Evolutionary conservation across 2,113 vertebrate genomes (phyloP), one percentile per base, ranked within the genome.

Genomic region (Sylvietta virens): DNA sequence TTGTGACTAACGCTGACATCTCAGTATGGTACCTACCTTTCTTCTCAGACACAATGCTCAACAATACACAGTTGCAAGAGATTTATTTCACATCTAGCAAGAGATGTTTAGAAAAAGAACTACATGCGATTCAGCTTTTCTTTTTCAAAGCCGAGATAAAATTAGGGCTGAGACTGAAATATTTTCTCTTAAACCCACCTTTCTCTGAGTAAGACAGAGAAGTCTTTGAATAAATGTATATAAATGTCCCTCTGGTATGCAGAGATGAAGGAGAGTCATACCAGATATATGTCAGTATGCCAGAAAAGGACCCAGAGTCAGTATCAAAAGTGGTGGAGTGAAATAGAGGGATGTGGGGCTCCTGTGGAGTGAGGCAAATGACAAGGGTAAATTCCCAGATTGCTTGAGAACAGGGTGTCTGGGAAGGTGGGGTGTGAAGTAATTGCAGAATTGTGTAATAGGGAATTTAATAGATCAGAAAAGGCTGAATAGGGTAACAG

Each of bases 381-480:
- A 85, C 71, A 87, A 83, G 51, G 81, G 33, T 60, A 56, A 81
- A 70, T 65, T 96, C 84, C 87, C 91, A 90, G 91, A 92, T 94
- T 79, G 74, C 66, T 23, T 83, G 84, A 94, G 92, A 97, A 94
- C 61, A 80, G 83, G 50, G 81, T 90, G 77, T 92, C 89, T 92
- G 92, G 74, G 73, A 94, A 77, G 42, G 67, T 57, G 66, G 37
- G 27, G 26, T 81, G 73, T 71, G 69, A 50, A 94, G 90, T 91
- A 94, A 97, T 73, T 81, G 74, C 62, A 76, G 92, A 95, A 91
- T 92, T 90, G 95, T 76, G 51, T 86, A 94, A 91, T 22, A 81
- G 92, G 81, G 77, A 94, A 97, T 92, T 87, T 95, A 92, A 93
- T 61, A 95, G 94, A 96, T 94, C 73, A 91, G 88, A 96, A 95